phyloP scores from a whole-genome alignment of 2,888 invertebrate genomes.

The Crematogaster levior region DNA sequence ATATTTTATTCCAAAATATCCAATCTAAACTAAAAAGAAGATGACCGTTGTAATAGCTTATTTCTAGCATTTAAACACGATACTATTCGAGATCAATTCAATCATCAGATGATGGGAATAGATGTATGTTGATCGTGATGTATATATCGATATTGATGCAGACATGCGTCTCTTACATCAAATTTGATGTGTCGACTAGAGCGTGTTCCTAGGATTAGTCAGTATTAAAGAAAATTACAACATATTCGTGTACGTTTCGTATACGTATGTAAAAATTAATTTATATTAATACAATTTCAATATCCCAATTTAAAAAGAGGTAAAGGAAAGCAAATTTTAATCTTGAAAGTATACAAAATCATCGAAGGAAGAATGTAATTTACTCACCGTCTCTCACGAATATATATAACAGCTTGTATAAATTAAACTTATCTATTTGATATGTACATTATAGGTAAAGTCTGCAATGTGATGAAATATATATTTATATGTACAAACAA shows the following conservation, averaged over 20 bases:
- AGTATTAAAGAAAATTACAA: conserved; percentile 42
- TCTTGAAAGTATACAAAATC: conserved; percentile 42
- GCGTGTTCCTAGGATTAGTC: conserved; percentile 43
- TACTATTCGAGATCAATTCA: conserved; percentile 20
- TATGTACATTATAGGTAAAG: conserved; percentile 66
- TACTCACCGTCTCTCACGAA: conserved; percentile 20
- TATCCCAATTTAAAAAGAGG: not conserved
- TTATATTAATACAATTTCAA: conserved; percentile 53
- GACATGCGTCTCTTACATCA: conserved; percentile 29
- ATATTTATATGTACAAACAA: conserved; percentile 19
- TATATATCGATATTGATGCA: conserved; percentile 31
- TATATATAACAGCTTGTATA: conserved; percentile 33
- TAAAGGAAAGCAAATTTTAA: conserved; percentile 4
- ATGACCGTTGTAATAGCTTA: conserved; percentile 16
- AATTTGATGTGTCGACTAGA: conserved; percentile 35
- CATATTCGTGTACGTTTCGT: conserved; percentile 21
- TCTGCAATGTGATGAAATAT: conserved; percentile 54
- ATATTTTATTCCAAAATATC: conserved; percentile 41
- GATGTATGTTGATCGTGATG: conserved; percentile 64
- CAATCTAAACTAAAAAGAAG: conserved; percentile 20
- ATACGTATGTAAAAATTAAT: conserved; percentile 45
- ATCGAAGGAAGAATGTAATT: conserved; percentile 31
- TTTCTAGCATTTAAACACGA: conserved; percentile 31
- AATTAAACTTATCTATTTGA: conserved; percentile 35
- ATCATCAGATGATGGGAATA: not conserved